Base-by-base conservation (phyloP, 2,797 vertebrate genomes). In the Mionectes olivaceus region DNA sequence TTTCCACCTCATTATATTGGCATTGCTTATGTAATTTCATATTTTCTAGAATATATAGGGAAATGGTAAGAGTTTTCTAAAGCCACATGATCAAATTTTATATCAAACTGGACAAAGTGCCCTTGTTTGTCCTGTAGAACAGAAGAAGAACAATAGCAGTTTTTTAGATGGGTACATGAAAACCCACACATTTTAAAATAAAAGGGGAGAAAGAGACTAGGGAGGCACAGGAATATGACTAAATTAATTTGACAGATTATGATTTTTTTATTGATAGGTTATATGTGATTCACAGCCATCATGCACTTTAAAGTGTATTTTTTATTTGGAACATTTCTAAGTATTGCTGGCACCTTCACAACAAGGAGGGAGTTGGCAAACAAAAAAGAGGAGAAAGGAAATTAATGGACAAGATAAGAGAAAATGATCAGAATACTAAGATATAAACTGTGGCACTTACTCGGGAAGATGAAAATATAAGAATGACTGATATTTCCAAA, bases 261-360 rank as follows among this genome's bases (percentile, higher is more conserved):
- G 3, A 10, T 19, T 25, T 46, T 12, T 4, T 13, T 37, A 37
- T 67, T 61, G 14, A 11, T 43, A 35, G 10, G 2, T 46, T 74
- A 11, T 50, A 32, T 23, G 7, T 75, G 33, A 84, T 64, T 91
- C 44, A 56, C 15, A 67, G 4, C 19, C 17, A n/a, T 71, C 22
- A 50, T 14, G 10, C 7, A 19, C n/a, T 75, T 56, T 60, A 37
- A 75, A 68, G 15, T 47, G 13, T 13, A 24, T 49, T 41, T 68
- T 49, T 82, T 85, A 53, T 56, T 91, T 46, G 21, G 24, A 90
- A 47, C 41, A 8, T 46, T 89, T 70, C 30, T 84, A 64, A 77
- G 6, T 55, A 7, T 12, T 84, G 8, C 19, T 78, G 50, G 16
- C 11, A 79, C 3, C 28, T 71, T 64, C 14, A 28, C 15, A 50